Conservation (phyloP, 64 coral and sea anemone species). For the Hydrozoanthus tunicans region DNA sequence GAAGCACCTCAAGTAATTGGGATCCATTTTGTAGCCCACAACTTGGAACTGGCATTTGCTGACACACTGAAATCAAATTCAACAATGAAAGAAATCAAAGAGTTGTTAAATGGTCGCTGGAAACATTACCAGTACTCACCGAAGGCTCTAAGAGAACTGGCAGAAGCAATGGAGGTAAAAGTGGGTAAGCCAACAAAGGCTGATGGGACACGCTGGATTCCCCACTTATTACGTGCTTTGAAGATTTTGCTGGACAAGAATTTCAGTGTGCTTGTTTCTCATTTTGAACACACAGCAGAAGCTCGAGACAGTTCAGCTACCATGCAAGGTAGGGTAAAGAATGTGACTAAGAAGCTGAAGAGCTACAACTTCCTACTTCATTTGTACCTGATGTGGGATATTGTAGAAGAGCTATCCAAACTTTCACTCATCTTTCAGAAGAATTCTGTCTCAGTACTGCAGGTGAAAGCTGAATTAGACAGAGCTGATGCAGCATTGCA, state of each 20-base stretch:
- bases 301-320: constrained; percentile 5
- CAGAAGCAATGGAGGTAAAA: constrained; percentile 61
- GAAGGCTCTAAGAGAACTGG: constrained; percentile 68
- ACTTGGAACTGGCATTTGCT: constrained; percentile 54
- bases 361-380: constrained; percentile 33
- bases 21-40: constrained; percentile 54
- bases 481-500: constrained; percentile 53
- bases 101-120: no score
- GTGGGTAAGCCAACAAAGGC: constrained; percentile 64
- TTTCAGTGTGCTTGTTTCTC: constrained; percentile 65
- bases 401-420: constrained; percentile 57
- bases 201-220: constrained; percentile 65
- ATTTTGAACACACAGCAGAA: constrained; percentile 63
- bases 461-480: no score
- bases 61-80: constrained; percentile 53
- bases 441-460: constrained; percentile 51
- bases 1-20: constrained; percentile 35
- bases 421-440: constrained; percentile 67
- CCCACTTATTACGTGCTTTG: constrained; percentile 58
- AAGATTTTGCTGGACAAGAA: constrained; percentile 58
- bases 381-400: constrained; percentile 57
- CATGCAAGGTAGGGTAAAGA: constrained; percentile 44
- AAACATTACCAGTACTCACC: constrained; percentile 70
- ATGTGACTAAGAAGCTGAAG: constrained; percentile 20
- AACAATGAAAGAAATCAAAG: constrained; percentile 50